Evolutionary conservation across 2,797 vertebrate species (phyloP).

Genomic region (Melopsittacus undulatus): DNA sequence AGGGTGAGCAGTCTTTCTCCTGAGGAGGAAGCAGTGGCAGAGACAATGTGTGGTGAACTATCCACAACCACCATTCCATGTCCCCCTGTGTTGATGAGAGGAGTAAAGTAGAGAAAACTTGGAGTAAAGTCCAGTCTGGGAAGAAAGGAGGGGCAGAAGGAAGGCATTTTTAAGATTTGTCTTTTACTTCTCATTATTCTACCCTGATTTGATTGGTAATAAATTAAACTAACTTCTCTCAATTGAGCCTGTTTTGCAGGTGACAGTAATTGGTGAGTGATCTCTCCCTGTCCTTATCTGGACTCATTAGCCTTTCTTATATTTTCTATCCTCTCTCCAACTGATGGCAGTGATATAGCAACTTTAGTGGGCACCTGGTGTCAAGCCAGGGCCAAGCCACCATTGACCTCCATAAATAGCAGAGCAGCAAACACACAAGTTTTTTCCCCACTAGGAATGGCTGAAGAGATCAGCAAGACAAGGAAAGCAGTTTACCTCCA

Average conservation of each 20-base stretch:
- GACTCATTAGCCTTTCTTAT: background rate
- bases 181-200: background rate
- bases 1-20: background rate
- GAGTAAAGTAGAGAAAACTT: background rate
- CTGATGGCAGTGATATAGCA: background rate
- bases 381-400: background rate
- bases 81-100: background rate
- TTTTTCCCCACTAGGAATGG: background rate
- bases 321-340: background rate
- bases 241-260: background rate
- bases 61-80: background rate
- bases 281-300: background rate
- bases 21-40: background rate
- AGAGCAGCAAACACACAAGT: background rate
- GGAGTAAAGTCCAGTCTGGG: background rate
- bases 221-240: background rate
- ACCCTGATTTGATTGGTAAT: background rate
- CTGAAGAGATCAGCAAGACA: background rate
- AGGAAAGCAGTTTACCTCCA: background rate
- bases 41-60: background rate
- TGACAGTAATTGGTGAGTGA: background rate
- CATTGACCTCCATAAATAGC: background rate
- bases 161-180: background rate
- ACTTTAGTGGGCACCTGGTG: background rate
- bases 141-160: background rate